Base-by-base conservation (phyloP, 2,797 vertebrate species). In the Gymnocypris eckloni region DNA sequence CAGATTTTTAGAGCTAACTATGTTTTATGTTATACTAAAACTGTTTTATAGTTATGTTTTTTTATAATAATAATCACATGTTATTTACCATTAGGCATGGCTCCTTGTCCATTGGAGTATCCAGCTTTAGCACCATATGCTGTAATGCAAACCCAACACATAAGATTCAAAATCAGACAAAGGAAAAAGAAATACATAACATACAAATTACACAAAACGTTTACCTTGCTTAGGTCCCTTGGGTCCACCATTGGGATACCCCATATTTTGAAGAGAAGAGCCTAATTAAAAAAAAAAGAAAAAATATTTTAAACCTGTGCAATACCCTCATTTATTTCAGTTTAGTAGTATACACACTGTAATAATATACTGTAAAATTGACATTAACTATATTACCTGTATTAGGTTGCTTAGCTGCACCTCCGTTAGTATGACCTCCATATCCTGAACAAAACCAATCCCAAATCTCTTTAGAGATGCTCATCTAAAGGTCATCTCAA, bases 161-260 rank as follows among this genome's bases (percentile, higher is more conserved):
- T 28, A 10, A 83, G 4, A 50, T 37, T n/a, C 8, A 13, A 82
- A 22, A 45, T 56, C 2, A 20, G 5, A 48, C 18, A 67, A 18
- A 43, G 9, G 20, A 20, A 4, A 48, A 79, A 16, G 33, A 69
- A 20, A 72, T 10, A n/a, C 3, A 43, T 13, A 52, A 18, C 11
- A 67, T 25, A 41, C 6, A 6, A 8, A 50, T 4, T 9, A 39
- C 13, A 54, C 7, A 28, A 11, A 78, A 76, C 86, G 90, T 94
- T 67, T 87, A 95, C 93, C 91, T 91, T 86, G 82, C 77, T 91
- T 92, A 12, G 88, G 89, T 91, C 78, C 90, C 79, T 89, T 83
- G 75, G 85, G 67, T 4, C 87, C 90, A 66, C 87, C 90, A 85
- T 72, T 92, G 33, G 48, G 75, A 43, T 86, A 80, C 72, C 87